Conservation (phyloP, 2,113 vertebrate species). For the Campylomormyrus tamandua region DNA sequence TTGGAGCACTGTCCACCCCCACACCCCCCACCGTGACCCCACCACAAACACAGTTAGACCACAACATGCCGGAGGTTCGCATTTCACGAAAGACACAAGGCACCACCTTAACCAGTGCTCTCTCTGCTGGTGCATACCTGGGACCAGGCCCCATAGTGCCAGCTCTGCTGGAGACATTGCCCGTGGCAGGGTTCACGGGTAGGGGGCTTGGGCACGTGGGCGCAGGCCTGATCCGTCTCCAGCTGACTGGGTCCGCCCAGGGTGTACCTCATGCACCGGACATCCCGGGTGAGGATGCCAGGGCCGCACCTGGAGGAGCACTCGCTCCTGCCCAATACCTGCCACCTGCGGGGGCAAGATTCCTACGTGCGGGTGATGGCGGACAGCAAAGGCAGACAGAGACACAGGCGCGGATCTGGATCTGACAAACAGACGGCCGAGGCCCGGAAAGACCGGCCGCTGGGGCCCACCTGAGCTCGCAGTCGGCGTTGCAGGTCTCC, state of each 20-base stretch:
- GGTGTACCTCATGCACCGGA: slow-evolving; percentile 82
- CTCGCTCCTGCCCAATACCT: slow-evolving; percentile 76
- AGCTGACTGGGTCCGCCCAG: slow-evolving; percentile 62
- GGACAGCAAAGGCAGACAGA: not conserved
- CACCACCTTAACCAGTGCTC: not conserved
- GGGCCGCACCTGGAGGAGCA: slow-evolving; percentile 82
- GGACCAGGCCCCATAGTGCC: slow-evolving; percentile 90
- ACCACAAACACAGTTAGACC: not conserved
- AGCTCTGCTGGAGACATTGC: slow-evolving; percentile 75
- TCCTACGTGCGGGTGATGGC: not conserved
- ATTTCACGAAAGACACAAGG: not conserved
- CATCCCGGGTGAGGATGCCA: slow-evolving; percentile 72
- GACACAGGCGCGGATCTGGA: not conserved
- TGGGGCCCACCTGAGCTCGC: slow-evolving; percentile 78
- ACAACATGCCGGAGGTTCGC: not conserved
- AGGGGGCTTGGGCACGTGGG: slow-evolving; percentile 70
- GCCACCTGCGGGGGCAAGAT: slow-evolving; percentile 66
- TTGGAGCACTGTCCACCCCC: slow-evolving; percentile 72
- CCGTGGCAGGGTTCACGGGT: slow-evolving; percentile 77
- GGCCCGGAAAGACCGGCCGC: not conserved
- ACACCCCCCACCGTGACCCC: slow-evolving; percentile 1
- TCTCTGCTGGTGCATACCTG: slow-evolving; percentile 62
- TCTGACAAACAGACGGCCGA: not conserved
- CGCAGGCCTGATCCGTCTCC: slow-evolving; percentile 66
- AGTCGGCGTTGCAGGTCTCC: slow-evolving; percentile 81